A percentile compares a stretch with the other conserved stretches of the same genome.
Conservation (phyloP, 1,140 invertebrate genomes). For the Zaprionus ghesquierei region DNA sequence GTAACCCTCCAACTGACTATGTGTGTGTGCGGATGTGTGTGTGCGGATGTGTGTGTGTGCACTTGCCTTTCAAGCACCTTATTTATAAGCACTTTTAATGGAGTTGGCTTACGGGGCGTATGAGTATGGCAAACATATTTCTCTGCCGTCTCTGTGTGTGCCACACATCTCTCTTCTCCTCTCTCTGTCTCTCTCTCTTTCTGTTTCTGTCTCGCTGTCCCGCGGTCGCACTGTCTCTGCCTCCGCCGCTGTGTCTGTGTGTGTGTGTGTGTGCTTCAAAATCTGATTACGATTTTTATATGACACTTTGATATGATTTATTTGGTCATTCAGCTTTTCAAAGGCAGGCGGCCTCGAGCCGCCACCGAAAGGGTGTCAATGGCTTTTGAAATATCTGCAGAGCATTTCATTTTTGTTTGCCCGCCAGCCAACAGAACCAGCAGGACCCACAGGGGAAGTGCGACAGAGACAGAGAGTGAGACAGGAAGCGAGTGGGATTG, state of each 20-base stretch:
- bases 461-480: background rate
- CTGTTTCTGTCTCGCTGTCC: slow-evolving; percentile 25
- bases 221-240: slow-evolving; percentile 14
- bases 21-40: slow-evolving; percentile 1
- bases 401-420: slow-evolving; percentile 73
- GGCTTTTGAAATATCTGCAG: slow-evolving; percentile 82
- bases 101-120: slow-evolving; percentile 74
- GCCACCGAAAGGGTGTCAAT: slow-evolving; percentile 76
- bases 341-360: slow-evolving; percentile 72
- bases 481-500: slow-evolving; percentile 6
- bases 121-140: slow-evolving; percentile 54
- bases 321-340: slow-evolving; percentile 82
- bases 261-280: slow-evolving; percentile 70
- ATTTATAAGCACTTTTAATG: slow-evolving; percentile 81
- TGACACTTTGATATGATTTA: slow-evolving; percentile 82
- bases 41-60: slow-evolving; percentile 46
- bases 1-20: slow-evolving; percentile 8
- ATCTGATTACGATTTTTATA: slow-evolving; percentile 82
- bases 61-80: slow-evolving; percentile 79
- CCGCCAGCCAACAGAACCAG: slow-evolving; percentile 19
- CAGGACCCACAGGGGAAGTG: background rate
- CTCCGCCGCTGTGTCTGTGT: slow-evolving; percentile 13
- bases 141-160: slow-evolving; percentile 11
- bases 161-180: slow-evolving; percentile 22
- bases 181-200: slow-evolving; percentile 11